These are phyloP conservation scores for Eudyptes chrysolophus DNA, from an alignment of 2,113 vertebrate species.

Conservation along the genomic window DNA sequence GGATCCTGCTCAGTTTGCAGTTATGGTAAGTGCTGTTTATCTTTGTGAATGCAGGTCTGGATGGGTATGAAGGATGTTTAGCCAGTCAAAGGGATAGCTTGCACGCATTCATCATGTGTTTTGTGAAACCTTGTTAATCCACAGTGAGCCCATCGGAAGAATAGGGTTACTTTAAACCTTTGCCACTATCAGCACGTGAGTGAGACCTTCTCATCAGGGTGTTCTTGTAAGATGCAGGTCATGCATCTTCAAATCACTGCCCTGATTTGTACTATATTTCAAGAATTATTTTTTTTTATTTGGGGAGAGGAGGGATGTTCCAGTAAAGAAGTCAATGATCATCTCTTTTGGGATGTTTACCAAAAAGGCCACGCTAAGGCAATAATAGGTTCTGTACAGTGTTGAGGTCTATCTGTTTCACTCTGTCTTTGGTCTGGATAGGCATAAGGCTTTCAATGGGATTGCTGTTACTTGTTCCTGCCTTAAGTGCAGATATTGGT, in stretches of 20 bases:
- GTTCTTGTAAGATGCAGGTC: not conserved
- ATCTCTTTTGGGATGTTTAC: not conserved
- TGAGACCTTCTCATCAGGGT: not conserved
- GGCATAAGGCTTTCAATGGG: not conserved
- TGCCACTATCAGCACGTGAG: not conserved
- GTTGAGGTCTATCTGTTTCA: not conserved
- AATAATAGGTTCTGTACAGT: not conserved
- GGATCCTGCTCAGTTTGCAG: not conserved
- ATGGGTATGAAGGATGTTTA: not conserved
- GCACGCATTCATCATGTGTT: not conserved
- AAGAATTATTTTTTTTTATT: not conserved
- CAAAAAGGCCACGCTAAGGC: not conserved
- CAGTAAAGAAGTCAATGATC: not conserved
- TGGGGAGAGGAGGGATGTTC: not conserved
- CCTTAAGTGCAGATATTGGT: not conserved
- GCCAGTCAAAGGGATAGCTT: not conserved
- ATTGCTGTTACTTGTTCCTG: not conserved
- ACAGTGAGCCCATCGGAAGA: fast-evolving
- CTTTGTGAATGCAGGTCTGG: not conserved
- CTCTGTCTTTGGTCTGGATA: not conserved
- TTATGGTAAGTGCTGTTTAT: not conserved
- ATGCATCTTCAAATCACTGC: not conserved
- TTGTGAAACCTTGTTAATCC: not conserved
- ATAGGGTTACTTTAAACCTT: not conserved
- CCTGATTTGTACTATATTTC: not conserved